phyloP scores from a whole-genome alignment of 2,113 vertebrate genomes.

The Nothoprocta pentlandii region DNA sequence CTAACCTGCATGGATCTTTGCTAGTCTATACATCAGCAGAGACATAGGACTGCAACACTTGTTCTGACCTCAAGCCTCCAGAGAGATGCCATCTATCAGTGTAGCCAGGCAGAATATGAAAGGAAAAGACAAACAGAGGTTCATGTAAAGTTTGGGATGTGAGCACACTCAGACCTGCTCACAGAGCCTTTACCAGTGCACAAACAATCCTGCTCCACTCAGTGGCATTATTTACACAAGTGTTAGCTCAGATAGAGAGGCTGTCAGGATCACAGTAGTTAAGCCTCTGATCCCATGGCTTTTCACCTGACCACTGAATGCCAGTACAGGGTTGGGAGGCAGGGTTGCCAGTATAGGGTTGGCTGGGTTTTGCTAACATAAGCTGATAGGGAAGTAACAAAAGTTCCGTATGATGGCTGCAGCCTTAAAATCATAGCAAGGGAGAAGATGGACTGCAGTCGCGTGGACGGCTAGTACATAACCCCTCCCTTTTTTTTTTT shows the following conservation, averaged over 20 bases:
- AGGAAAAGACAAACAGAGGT: no score
- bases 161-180: neutral
- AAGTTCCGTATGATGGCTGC: neutral
- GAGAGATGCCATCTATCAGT: neutral
- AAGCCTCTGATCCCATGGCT: neutral
- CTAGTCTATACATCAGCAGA: neutral
- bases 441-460: neutral
- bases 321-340: no score
- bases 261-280: neutral
- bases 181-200: neutral
- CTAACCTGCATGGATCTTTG: no score
- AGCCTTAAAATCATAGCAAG: neutral
- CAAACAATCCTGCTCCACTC: neutral
- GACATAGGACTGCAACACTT: neutral
- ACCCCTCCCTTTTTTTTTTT: neutral
- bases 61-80: neutral
- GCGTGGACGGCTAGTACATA: neutral
- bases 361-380: neutral
- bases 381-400: fast-evolving
- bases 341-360: no score
- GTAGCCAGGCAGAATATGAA: neutral
- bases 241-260: neutral
- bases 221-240: neutral
- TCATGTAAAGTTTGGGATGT: fast-evolving
- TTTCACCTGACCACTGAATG: no score